A percentile compares a stretch with the other conserved stretches of the same genome.
Conservation (phyloP, 2,888 invertebrate species). For the Sminthurides aquaticus region DNA sequence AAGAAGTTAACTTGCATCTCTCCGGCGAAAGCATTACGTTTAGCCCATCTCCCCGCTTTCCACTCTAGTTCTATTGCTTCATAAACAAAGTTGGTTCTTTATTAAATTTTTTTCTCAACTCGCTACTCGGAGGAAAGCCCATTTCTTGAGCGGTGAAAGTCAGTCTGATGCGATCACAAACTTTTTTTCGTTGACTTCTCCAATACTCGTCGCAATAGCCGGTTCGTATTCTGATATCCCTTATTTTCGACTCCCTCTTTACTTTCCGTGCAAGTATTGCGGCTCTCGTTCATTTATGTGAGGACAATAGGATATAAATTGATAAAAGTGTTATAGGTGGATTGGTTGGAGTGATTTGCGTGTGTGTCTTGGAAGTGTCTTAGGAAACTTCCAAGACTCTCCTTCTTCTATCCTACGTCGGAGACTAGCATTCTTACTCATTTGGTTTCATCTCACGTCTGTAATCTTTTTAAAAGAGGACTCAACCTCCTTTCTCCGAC, state of each 20-base stretch:
- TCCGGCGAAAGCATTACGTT: background rate
- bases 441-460: background rate
- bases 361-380: background rate
- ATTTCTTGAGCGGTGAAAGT: too few relatives aligned
- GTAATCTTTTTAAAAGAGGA: background rate
- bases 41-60: constrained; percentile 4
- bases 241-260: too few relatives aligned
- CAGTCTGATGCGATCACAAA: too few relatives aligned
- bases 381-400: background rate
- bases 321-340: background rate
- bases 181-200: too few relatives aligned
- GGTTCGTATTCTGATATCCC: too few relatives aligned
- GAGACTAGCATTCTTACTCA: too few relatives aligned
- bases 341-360: background rate
- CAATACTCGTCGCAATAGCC: too few relatives aligned
- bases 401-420: too few relatives aligned
- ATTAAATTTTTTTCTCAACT: background rate
- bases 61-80: background rate
- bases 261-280: too few relatives aligned
- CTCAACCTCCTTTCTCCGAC: background rate
- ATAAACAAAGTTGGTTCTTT: background rate
- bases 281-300: background rate
- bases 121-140: too few relatives aligned
- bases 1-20: too few relatives aligned
- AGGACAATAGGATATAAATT: background rate